Conservation (phyloP, 23 tunicate species). For the Clavelina lepadiformis region DNA sequence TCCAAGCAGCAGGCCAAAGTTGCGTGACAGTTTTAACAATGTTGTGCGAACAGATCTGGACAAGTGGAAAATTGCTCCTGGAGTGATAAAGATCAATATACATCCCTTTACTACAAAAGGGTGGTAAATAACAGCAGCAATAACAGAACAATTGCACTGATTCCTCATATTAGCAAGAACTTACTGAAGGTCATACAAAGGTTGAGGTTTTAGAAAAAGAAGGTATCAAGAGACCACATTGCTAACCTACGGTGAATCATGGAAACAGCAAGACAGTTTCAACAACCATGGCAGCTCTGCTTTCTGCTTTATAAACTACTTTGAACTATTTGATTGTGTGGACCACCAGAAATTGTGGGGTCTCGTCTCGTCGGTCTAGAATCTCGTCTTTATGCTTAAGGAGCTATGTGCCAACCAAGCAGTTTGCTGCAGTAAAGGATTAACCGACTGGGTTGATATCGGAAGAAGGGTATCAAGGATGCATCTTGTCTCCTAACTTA, state of each 20-base stretch:
- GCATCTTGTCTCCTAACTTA: constrained; percentile 12
- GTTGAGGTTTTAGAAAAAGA: not conserved
- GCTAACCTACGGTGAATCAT: constrained; percentile 7
- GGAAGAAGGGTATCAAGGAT: constrained; percentile 2
- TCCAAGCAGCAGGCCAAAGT: too few species aligned
- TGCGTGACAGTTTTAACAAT: too few species aligned
- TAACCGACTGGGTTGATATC: not conserved
- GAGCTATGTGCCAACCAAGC: not conserved
- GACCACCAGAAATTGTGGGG: not conserved
- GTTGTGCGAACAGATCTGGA: too few species aligned
- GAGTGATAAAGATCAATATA: not conserved
- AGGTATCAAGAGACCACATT: constrained; percentile 10
- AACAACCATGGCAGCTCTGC: not conserved
- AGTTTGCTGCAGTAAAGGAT: not conserved
- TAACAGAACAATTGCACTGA: constrained; percentile 8
- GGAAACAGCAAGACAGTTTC: constrained; percentile 6
- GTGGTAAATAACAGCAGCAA: constrained; percentile 3
- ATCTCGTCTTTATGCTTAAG: not conserved
- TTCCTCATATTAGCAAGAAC: not conserved
- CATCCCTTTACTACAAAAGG: not conserved
- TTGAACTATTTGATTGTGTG: not conserved
- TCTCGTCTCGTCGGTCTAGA: not conserved
- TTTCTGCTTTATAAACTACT: too few species aligned
- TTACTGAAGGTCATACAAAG: constrained; percentile 9
- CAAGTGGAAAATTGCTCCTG: too few species aligned